phyloP scores from a whole-genome alignment of 2,113 vertebrate species.

The Rhadina sibilatrix region DNA sequence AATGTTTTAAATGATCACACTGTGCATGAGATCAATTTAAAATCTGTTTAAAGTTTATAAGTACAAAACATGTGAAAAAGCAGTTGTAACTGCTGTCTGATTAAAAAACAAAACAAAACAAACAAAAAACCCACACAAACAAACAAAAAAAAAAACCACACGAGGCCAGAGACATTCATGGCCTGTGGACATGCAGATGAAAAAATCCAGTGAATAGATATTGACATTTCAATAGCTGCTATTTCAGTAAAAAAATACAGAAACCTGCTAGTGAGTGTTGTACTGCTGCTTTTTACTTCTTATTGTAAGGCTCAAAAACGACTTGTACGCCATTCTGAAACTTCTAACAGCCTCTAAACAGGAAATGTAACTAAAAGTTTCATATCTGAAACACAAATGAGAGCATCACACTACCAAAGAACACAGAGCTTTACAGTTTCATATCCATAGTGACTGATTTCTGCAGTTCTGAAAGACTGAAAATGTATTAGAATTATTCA shows the following conservation, averaged over 20 bases:
- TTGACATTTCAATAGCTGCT: constrained; percentile 37
- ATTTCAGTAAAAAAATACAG: constrained; percentile 45
- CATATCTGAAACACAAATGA: background rate
- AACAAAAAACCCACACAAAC: no score
- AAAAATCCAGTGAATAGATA: constrained; percentile 5
- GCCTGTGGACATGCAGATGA: constrained; percentile 41
- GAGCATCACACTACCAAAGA: background rate
- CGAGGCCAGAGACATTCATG: constrained; percentile 46
- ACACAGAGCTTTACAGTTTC: constrained; percentile 1
- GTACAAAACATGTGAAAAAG: constrained; percentile 45
- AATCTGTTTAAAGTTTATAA: constrained; percentile 37
- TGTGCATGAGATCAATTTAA: background rate
- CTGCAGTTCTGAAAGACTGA: constrained; percentile 14
- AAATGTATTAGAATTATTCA: constrained; percentile 41
- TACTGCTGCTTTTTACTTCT: constrained; percentile 43
- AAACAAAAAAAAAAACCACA: constrained; percentile 26
- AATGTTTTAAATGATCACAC: constrained; percentile 32
- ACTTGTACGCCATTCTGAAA: constrained; percentile 21
- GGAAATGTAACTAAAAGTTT: constrained; percentile 15
- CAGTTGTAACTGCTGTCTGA: constrained; percentile 48
- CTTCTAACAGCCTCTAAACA: constrained; percentile 25
- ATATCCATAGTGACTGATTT: background rate
- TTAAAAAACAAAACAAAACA: background rate
- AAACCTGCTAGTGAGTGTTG: constrained; percentile 7
- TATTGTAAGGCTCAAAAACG: constrained; percentile 13